Conservation (phyloP, 2,888 invertebrate species). For the Agonum fuliginosum region DNA sequence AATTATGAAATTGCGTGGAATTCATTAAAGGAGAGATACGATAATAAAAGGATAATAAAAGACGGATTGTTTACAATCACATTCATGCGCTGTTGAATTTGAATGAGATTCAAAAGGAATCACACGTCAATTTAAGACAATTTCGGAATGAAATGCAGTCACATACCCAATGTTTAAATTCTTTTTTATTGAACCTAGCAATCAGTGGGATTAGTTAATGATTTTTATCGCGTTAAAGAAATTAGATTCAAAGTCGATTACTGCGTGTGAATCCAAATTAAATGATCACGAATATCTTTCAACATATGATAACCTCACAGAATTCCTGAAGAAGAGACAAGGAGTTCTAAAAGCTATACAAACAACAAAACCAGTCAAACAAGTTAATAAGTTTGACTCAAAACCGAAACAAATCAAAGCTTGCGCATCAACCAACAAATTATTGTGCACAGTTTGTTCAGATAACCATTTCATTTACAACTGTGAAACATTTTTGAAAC, state of each 20-base stretch:
- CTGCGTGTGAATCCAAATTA: neutral
- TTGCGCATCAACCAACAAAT: neutral
- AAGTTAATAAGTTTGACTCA: neutral
- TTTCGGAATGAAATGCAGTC: neutral
- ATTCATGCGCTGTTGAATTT: slow-evolving; percentile 40
- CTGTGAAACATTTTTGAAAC: neutral
- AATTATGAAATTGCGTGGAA: slow-evolving; percentile 54
- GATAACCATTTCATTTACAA: neutral
- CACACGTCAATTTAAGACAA: slow-evolving; percentile 21
- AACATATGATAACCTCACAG: neutral
- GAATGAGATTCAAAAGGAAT: slow-evolving; percentile 12
- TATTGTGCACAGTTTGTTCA: neutral
- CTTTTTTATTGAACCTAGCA: neutral
- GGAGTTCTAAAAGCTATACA: neutral
- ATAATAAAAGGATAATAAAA: slow-evolving; percentile 45
- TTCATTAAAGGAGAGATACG: slow-evolving; percentile 34
- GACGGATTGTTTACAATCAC: slow-evolving; percentile 46
- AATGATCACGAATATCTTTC: neutral
- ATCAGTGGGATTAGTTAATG: neutral
- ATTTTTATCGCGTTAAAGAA: neutral
- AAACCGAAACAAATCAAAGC: slow-evolving; percentile 3
- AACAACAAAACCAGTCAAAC: slow-evolving; percentile 7
- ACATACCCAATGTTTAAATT: neutral
- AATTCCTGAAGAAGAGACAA: neutral
- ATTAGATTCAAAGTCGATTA: neutral